These are phyloP conservation scores for Azorinus chamasolen DNA, from an alignment of 2,888 invertebrate genomes.

Conservation along the genomic window DNA sequence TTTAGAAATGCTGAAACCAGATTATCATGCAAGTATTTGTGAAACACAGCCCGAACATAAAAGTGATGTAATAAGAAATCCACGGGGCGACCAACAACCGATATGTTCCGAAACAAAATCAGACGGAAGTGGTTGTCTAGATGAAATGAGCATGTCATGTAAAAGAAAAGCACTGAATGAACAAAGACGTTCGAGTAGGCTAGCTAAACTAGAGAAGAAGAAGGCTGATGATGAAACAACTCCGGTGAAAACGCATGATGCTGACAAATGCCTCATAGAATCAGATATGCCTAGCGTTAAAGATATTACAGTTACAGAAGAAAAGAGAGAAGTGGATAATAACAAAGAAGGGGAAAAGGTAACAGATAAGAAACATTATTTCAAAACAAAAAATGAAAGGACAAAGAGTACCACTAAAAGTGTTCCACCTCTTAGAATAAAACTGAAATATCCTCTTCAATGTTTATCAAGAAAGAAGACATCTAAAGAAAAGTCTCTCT, in stretches of 20 bases:
- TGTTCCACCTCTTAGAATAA: not conserved
- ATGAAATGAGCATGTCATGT: too few species aligned
- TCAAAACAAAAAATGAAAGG: not conserved
- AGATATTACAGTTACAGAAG: not conserved
- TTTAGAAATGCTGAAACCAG: too few species aligned
- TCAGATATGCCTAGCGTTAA: not conserved
- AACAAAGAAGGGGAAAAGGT: not conserved
- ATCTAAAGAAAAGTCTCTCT: too few species aligned
- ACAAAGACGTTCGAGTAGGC: not conserved
- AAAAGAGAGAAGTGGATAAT: not conserved
- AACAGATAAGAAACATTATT: not conserved
- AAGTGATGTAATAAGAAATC: too few species aligned
- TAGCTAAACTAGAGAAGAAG: not conserved
- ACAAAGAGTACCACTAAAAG: not conserved
- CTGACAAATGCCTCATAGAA: not conserved
- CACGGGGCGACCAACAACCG: too few species aligned
- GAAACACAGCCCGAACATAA: too few species aligned
- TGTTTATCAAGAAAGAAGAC: too few species aligned
- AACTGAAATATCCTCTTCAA: not conserved
- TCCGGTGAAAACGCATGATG: not conserved
- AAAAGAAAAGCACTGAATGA: not conserved
- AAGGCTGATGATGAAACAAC: not conserved
- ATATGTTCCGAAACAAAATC: too few species aligned
- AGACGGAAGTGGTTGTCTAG: too few species aligned
- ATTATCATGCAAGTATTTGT: too few species aligned